Evolutionary conservation across 2,888 invertebrate genomes (phyloP).

Genomic region (Hoplodrina ambigua): DNA sequence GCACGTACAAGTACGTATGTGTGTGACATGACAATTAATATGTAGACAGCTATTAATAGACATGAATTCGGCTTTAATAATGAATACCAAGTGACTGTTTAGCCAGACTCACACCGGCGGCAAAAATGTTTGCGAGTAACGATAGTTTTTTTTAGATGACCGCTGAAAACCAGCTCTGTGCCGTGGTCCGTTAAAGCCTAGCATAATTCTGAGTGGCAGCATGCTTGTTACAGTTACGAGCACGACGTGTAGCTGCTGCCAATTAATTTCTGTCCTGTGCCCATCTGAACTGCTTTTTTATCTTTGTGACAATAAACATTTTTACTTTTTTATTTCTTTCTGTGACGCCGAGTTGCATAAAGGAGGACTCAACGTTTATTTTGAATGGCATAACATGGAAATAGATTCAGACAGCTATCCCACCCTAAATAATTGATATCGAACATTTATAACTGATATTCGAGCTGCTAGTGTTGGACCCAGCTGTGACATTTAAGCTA

Average conservation of each 20-base stretch:
- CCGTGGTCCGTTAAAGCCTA: no score
- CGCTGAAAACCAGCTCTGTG: no score
- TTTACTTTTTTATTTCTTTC: not conserved
- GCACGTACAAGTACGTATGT: not conserved
- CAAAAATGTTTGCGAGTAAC: conserved; percentile 7
- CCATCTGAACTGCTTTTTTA: not conserved
- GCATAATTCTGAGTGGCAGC: not conserved
- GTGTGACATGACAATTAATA: not conserved
- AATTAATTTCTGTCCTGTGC: not conserved
- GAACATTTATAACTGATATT: conserved; percentile 22
- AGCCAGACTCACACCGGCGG: not conserved
- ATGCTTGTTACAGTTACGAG: not conserved
- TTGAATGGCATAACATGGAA: conserved; percentile 25
- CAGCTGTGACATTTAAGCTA: conserved; percentile 1
- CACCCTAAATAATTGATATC: conserved; percentile 44
- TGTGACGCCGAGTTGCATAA: conserved; percentile 24
- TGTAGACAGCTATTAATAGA: not conserved
- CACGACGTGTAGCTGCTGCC: not conserved
- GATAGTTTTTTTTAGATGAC: not conserved
- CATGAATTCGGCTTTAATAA: not conserved
- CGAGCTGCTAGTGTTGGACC: conserved; percentile 3
- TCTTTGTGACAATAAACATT: not conserved
- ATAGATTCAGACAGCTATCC: conserved; percentile 15
- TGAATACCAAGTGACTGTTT: no score
- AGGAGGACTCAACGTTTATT: conserved; percentile 38